Percentiles rank a stretch among this genome's conserved stretches.
phyloP scores from a whole-genome alignment of 2,797 vertebrate genomes.

The Sylvia borin region DNA sequence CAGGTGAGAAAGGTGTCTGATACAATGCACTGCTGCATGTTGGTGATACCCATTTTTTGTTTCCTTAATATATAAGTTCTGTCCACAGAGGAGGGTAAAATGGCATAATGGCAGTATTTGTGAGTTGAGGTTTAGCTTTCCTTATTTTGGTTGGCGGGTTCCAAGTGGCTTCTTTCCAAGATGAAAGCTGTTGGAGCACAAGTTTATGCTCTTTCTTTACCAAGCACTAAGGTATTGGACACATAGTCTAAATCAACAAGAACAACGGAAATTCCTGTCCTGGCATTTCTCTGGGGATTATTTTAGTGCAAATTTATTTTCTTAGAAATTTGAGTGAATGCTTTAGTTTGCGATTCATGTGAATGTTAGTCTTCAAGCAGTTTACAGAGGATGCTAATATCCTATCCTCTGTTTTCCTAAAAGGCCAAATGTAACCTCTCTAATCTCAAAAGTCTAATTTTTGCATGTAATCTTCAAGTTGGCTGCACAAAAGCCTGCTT shows the following conservation, averaged over 20 bases:
- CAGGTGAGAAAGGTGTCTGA: neutral
- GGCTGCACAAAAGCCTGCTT: constrained; percentile 13
- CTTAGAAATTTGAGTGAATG: constrained; percentile 12
- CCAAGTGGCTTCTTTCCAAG: constrained; percentile 34
- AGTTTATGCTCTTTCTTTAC: neutral
- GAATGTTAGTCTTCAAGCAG: neutral
- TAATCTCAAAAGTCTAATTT: constrained; percentile 2
- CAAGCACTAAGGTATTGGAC: constrained; percentile 45
- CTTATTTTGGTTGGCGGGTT: constrained; percentile 49
- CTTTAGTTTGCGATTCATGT: neutral
- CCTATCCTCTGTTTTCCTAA: neutral
- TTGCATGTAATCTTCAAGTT: neutral
- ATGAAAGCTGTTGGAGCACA: neutral
- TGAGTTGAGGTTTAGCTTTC: constrained; percentile 40
- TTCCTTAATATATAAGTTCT: neutral
- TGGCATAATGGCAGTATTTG: constrained; percentile 1
- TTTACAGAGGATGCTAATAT: constrained; percentile 46
- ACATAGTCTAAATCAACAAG: constrained; percentile 50
- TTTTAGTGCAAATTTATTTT: constrained; percentile 26
- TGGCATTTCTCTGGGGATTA: constrained; percentile 15
- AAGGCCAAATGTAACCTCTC: neutral
- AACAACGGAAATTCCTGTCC: constrained; percentile 30
- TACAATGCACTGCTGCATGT: neutral
- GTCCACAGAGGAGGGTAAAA: neutral
- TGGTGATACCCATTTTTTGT: neutral